Evolutionary conservation across 23 tunicate species (phyloP).

Genomic region (Aplidium turbinatum): DNA sequence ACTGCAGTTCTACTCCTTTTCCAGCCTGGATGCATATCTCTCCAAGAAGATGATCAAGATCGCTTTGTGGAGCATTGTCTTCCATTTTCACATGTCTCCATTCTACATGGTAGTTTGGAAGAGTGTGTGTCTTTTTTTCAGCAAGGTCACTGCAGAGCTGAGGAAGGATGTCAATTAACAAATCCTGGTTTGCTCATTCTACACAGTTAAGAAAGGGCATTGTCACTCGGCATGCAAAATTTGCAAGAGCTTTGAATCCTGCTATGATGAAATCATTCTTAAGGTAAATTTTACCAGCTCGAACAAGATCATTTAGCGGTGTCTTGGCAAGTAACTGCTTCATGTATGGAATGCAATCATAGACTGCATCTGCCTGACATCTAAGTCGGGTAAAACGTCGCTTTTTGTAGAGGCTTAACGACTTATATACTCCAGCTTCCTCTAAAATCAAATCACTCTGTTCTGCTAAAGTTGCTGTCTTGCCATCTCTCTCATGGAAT

Average conservation of each 20-base stretch:
- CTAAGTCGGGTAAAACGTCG: constrained; percentile 1
- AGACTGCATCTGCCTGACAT: constrained; percentile 8
- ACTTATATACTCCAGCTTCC: constrained; percentile 14
- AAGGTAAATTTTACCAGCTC: constrained; percentile 9
- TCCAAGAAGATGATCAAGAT: constrained; percentile 6
- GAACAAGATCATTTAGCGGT: not conserved
- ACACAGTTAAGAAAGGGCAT: constrained; percentile 16
- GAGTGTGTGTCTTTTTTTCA: not conserved
- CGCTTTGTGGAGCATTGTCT: not conserved
- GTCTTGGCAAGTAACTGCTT: constrained; percentile 1
- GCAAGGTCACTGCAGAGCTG: constrained; percentile 17
- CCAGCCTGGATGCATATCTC: not conserved
- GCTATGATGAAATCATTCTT: constrained; percentile 12
- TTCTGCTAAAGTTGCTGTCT: constrained; percentile 19
- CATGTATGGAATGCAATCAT: constrained; percentile 11
- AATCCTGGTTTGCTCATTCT: constrained; percentile 18
- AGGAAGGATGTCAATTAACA: constrained; percentile 23
- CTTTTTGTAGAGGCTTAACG: constrained; percentile 15
- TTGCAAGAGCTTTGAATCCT: constrained; percentile 13
- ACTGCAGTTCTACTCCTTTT: constrained; percentile 9
- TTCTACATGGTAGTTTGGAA: not conserved
- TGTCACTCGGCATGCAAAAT: constrained; percentile 16
- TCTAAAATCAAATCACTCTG: constrained; percentile 10
- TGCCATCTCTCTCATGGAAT: too few relatives aligned
- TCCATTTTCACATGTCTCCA: constrained; percentile 10